Conservation (phyloP, 2,888 invertebrate species). For the Portevinia maculata region DNA sequence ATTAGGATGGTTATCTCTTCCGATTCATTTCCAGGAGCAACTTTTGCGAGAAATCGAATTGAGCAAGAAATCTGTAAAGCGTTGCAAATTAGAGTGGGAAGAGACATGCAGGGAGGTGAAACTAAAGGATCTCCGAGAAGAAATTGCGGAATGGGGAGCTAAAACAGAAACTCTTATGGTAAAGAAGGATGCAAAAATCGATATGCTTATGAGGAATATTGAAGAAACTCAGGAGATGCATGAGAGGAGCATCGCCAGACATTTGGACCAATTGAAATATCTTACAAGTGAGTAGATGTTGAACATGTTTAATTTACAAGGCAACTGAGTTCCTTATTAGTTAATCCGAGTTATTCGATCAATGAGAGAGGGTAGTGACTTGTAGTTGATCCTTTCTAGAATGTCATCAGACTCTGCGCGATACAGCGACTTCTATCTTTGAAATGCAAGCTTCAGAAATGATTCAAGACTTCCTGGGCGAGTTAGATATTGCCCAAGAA, state of each 20-base stretch:
- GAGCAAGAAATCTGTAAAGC: constrained; percentile 76
- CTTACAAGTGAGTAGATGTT: constrained; percentile 76
- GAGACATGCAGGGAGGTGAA: constrained; percentile 78
- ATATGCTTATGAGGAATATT: constrained; percentile 77
- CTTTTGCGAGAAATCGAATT: constrained; percentile 78
- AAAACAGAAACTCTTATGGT: constrained; percentile 75
- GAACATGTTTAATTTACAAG: background rate
- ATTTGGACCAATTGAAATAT: constrained; percentile 78
- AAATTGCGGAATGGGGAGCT: constrained; percentile 78
- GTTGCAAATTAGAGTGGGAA: constrained; percentile 78
- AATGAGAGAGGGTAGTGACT: too few relatives aligned
- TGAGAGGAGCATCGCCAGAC: constrained; percentile 75
- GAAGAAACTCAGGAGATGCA: constrained; percentile 78
- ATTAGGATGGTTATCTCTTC: background rate
- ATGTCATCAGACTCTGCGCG: constrained; percentile 75
- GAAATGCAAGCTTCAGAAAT: constrained; percentile 77
- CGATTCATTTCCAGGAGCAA: constrained; percentile 76
- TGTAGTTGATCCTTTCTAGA: too few relatives aligned
- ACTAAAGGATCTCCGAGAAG: constrained; percentile 77
- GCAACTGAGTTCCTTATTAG: too few relatives aligned
- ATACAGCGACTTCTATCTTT: constrained; percentile 76
- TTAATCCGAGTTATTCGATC: too few relatives aligned
- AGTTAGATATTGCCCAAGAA: constrained; percentile 74
- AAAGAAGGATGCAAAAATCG: constrained; percentile 78
- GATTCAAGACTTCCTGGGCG: constrained; percentile 77